Base-by-base conservation (phyloP, 92 coral and sea anemone species). In the Metridium senile region DNA sequence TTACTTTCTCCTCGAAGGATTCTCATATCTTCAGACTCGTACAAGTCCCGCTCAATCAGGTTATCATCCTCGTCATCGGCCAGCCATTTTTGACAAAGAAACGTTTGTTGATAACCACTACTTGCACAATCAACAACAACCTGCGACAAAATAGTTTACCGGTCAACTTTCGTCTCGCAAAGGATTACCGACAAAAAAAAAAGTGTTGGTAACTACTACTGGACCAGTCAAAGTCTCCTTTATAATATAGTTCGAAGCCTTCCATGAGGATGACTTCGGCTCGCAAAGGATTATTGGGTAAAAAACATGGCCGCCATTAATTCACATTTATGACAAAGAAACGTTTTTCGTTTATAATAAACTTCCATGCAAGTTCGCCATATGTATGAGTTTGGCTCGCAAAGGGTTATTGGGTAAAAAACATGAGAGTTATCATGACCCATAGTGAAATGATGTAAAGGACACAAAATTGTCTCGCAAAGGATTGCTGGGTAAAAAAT, bases 41-140 rank as follows among this genome's bases (percentile, higher is more conserved):
- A 95, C 62, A 95, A 75, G 70, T 95, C 99, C 70, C 97, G 77
- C 82, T 92, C 99, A 71, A 92, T 84, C 69, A 93, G 70, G 67
- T 93, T 78, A 79, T 95, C 99, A 11, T 89, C 99, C 72, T 95
- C 99, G 54, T 95, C 99, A 56, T 95, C 99, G 27, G 99, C 97
- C 61, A 95, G 82, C 99, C 99, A 95, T 81, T 89, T 93, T 77
- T 89, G 95, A 58, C 99, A 95, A 1, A 95, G 81, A 73, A 95
- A 95, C 67, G 92, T 94, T 39, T 95, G 99, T 32, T 95, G 91
- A 53, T 88, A 85, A 39, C 99, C 99, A 68, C 69, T 87, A 49
- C 97, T 94, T 31, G 98, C 97, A 57, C 98, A 94, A 78, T 94
- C 98, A 19, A 94, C 98, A 19, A 90, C 91, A 27, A 88, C 92